These are phyloP conservation scores for Dinomys branickii DNA, from an alignment of 2,113 vertebrate species.

Conservation along the genomic window DNA sequence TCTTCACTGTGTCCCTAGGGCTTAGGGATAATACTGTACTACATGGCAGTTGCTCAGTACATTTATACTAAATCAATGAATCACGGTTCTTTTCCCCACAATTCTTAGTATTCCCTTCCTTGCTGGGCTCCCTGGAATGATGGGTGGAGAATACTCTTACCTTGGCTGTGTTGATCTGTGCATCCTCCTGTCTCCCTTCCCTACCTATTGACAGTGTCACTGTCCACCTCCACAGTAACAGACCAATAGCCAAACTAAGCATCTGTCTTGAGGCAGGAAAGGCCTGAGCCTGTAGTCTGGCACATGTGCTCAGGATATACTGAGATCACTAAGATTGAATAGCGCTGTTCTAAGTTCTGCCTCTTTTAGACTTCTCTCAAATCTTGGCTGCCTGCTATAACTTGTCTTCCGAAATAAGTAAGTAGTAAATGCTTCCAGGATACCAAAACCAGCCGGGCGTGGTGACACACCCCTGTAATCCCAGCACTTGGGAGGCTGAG, in stretches of 20 bases:
- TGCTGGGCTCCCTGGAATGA: background rate
- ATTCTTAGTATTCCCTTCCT: background rate
- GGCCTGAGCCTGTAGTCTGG: background rate
- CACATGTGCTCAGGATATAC: background rate
- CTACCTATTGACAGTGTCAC: background rate
- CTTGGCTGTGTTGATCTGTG: background rate
- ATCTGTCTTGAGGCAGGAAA: background rate
- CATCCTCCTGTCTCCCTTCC: background rate
- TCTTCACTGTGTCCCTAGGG: background rate
- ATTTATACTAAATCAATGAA: background rate
- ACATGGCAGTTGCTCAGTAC: background rate
- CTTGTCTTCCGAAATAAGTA: conserved; percentile 38
- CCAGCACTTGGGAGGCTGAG: background rate
- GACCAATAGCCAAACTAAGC: background rate
- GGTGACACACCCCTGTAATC: background rate
- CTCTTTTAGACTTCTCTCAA: background rate
- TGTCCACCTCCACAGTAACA: background rate
- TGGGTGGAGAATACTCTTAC: background rate
- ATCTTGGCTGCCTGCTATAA: background rate
- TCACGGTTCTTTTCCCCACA: background rate
- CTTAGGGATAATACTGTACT: background rate
- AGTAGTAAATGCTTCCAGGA: background rate
- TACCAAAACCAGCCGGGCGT: background rate
- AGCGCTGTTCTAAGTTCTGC: background rate
- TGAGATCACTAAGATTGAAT: background rate